phyloP scores from a whole-genome alignment of 1,140 invertebrate species.

The Gonioctena quinquepunctata region DNA sequence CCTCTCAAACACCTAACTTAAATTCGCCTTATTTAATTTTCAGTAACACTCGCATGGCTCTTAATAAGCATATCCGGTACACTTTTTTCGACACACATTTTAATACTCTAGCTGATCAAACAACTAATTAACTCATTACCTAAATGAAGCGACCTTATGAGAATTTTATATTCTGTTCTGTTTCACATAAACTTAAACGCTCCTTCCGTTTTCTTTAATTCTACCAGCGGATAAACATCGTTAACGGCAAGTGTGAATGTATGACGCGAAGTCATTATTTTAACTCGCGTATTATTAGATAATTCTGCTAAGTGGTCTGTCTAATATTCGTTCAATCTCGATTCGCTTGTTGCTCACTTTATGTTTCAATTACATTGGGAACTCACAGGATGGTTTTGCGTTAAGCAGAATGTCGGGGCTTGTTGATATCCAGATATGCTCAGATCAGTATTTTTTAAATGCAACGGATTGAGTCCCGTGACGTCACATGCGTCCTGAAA shows the following conservation, averaged over 20 bases:
- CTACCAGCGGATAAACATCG: slow-evolving; percentile 45
- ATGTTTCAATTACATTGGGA: too few species aligned
- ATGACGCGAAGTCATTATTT: slow-evolving; percentile 51
- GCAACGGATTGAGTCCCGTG: too few species aligned
- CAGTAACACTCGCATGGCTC: too few species aligned
- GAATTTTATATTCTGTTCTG: slow-evolving; percentile 19
- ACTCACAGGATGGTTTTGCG: too few species aligned
- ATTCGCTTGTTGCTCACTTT: neutral
- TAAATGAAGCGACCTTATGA: slow-evolving; percentile 19
- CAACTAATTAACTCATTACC: slow-evolving; percentile 5
- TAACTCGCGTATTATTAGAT: slow-evolving; percentile 24
- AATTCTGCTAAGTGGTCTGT: neutral
- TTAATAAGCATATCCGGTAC: slow-evolving; percentile 17
- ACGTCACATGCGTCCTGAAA: too few species aligned
- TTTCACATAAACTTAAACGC: slow-evolving; percentile 43
- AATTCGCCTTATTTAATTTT: neutral
- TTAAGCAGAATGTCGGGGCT: too few species aligned
- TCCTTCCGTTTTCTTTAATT: slow-evolving; percentile 50
- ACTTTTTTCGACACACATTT: neutral
- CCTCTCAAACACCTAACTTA: neutral
- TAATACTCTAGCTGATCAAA: neutral
- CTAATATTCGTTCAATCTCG: neutral
- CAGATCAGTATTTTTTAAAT: too few species aligned
- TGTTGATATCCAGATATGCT: too few species aligned
- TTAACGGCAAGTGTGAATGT: slow-evolving; percentile 48